Evolutionary conservation across 2,113 vertebrate species (phyloP), one percentile per base, ranked within the genome.

Genomic region (Aspidoscelis tigris): DNA sequence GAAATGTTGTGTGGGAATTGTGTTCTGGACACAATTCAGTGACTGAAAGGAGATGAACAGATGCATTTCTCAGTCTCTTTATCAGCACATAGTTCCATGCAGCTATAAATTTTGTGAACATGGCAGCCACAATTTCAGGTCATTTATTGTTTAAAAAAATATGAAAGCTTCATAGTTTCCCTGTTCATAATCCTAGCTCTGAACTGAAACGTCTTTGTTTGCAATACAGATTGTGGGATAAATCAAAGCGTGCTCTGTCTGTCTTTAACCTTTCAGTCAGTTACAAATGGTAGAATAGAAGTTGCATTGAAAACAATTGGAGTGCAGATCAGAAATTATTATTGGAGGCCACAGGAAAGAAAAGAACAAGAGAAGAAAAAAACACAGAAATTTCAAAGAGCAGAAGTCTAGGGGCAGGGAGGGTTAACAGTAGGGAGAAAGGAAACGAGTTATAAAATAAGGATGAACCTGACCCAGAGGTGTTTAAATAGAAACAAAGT

Each of bases 401-500:
- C 22, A 55, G 82, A 78, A 78, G 24, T 24, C 75, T 39, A 75
- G 75, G 68, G 10, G 21, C 86, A 76, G 44, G 58, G 47, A 18
- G 58, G 80, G 41, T 26, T 43, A 74, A 0, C 50, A 7, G 78
- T 86, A 71, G 0, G 84, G 73, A 1, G 77, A 53, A 61, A 72
- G 22, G 47, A 84, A 55, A 81, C 22, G 11, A 18, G 64, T 84
- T 82, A 69, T 26, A 55, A 79, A 84, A n/a, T 72, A 68, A 82
- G 5, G 2, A 82, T 14, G 0, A 75, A 85, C 50, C 39, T 21
- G 83, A 78, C 66, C 66, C 50, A 71, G 33, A 41, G 68, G 20
- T 78, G 83, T 71, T 71, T 84, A 84, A 84, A 84, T 44, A 47
- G 64, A 78, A 78, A 80, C 41, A 82, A 64, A 64, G 50, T 24